These are phyloP conservation scores for Teleogryllus occipitalis DNA, from an alignment of 1,140 invertebrate species.

Conservation along the genomic window DNA sequence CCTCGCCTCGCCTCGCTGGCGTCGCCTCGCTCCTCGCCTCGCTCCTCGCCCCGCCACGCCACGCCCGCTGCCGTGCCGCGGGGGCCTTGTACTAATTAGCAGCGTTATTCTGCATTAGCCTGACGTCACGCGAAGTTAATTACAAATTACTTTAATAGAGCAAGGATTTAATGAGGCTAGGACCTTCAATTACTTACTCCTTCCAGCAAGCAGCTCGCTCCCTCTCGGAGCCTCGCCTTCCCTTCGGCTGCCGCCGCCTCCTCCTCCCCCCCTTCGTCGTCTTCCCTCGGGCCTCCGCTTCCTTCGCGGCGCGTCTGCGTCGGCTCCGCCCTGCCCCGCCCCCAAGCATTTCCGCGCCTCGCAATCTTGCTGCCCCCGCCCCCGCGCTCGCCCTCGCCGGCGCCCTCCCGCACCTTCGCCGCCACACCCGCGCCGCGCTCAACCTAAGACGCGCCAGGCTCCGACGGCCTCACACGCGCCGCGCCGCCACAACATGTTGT, in stretches of 20 bases:
- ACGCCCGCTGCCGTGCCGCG: not conserved
- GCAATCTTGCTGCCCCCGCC: slow-evolving; percentile 10
- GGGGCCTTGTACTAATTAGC: slow-evolving; percentile 19
- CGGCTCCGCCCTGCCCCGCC: slow-evolving; percentile 11
- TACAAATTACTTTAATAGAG: slow-evolving; percentile 32
- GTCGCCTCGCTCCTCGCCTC: not conserved
- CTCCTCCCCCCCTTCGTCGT: slow-evolving; percentile 10
- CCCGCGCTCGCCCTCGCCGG: not conserved
- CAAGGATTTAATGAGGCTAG: slow-evolving; percentile 31
- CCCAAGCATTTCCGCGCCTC: not conserved
- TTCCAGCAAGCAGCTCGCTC: not conserved
- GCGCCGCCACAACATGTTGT: too few relatives aligned
- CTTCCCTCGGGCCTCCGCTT: not conserved
- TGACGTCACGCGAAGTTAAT: slow-evolving; percentile 28
- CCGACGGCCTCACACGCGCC: too few relatives aligned
- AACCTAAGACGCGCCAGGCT: too few relatives aligned
- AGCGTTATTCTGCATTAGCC: slow-evolving; percentile 24
- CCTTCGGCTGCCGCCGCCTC: not conserved
- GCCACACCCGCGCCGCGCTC: not conserved
- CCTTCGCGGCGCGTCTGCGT: not conserved
- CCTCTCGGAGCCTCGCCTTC: slow-evolving; percentile 2
- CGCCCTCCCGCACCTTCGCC: slow-evolving; percentile 12
- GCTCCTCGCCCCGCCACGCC: too few relatives aligned
- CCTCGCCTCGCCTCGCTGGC: not conserved
- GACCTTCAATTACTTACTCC: slow-evolving; percentile 27